These are phyloP conservation scores for Acridotheres tristis DNA, from an alignment of 2,797 vertebrate genomes.

Conservation along the genomic window DNA sequence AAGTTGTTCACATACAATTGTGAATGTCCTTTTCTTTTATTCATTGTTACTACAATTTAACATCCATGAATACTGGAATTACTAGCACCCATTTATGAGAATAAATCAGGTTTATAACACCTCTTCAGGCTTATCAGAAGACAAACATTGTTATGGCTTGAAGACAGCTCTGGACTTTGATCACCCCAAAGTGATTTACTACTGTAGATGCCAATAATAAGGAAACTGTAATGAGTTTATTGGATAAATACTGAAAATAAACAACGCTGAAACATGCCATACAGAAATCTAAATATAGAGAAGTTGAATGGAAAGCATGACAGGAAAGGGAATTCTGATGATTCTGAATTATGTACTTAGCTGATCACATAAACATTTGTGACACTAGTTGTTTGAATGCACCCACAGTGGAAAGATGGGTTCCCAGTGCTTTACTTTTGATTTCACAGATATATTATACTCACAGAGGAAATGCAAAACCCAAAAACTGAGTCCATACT, in stretches of 20 bases:
- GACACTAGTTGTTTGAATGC: accelerated
- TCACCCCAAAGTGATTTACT: neutral
- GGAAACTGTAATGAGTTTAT: neutral
- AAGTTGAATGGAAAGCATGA: neutral
- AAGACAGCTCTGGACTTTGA: neutral
- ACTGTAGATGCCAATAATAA: neutral
- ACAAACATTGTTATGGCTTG: neutral
- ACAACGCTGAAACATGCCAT: neutral
- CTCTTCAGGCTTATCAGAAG: neutral
- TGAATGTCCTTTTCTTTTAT: neutral
- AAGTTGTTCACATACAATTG: neutral
- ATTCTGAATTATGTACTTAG: neutral
- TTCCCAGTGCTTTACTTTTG: neutral
- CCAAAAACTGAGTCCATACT: neutral
- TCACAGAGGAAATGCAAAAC: neutral
- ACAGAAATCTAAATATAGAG: neutral
- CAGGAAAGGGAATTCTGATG: neutral
- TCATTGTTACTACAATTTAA: neutral
- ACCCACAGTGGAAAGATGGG: neutral
- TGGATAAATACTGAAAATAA: neutral
- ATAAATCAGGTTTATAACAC: neutral
- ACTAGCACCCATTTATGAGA: neutral
- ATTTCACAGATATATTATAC: neutral
- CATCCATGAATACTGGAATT: neutral
- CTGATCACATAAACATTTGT: neutral